Evolutionary conservation across 2,113 vertebrate genomes (phyloP), one percentile per base, ranked within the genome.

Genomic region (Epinephelus cyanopodus): DNA sequence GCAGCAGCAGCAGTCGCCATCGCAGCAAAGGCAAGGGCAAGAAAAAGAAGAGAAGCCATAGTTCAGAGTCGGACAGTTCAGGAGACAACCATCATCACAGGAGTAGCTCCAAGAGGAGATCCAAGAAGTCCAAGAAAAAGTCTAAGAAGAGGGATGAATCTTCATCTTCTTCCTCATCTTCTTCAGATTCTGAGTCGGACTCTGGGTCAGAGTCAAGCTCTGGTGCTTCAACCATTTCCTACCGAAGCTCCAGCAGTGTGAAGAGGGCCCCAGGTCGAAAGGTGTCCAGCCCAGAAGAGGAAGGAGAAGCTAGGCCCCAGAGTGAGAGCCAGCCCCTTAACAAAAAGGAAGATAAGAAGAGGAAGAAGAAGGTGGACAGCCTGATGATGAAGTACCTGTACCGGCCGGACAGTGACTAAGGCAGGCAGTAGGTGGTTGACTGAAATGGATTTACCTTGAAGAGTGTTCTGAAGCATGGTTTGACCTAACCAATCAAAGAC

Each of bases 361-460:
- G 95, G 61, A 99, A 96, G 91, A 99, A 99, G 91, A 96, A 96
- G 81, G 97, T 99, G 76, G 97, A 99, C 95, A 99, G 89, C 90
- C 88, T 99, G 91, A 96, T 99, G 97, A 99, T 99, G 98, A 99
- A 99, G 87, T 99, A 99, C 91, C 94, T 99, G 45, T 99, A 98
- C 93, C 96, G 96, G 14, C 95, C 97, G 0, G 98, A 99, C 95
- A 99, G 98, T 91, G 98, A 99, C 93, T 98, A 96, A 97, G 56
- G 93, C 89, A 95, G 94, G 92, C 95, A 97, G 97, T 96, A 97
- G 96, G 97, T 98, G 93, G 82, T 81, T 65, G 39, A 93, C 85
- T 58, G 90, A 79, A 57, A 70, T 82, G 29, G 77, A 83, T 77
- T 91, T 53, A 25, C 21, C 58, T 52, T 54, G 29, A 37, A 66